phyloP scores from a whole-genome alignment of 2,113 vertebrate species.

The Paraplagusia blochii region DNA sequence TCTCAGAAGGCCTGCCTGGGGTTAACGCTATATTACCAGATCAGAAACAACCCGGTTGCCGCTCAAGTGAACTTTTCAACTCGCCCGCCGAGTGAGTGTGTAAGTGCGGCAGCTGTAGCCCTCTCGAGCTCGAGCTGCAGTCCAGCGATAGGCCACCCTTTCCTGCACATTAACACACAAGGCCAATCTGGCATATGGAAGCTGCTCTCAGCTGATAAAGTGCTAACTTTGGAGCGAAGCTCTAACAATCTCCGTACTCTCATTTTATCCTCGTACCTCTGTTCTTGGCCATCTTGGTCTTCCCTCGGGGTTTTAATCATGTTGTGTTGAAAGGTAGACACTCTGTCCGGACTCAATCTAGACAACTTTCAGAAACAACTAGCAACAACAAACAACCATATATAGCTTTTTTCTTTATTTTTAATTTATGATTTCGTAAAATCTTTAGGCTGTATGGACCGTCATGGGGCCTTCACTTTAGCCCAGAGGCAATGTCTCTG shows the following conservation, averaged over 20 bases:
- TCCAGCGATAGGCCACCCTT: slow-evolving; percentile 45
- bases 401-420: no score
- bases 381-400: no score
- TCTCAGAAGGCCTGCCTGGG: slow-evolving; percentile 42
- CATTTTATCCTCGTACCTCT: no score
- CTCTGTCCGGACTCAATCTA: slow-evolving; percentile 24
- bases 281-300: slow-evolving; percentile 7
- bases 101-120: slow-evolving; percentile 19
- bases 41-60: slow-evolving; percentile 45
- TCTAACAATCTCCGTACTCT: slow-evolving; percentile 1
- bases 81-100: slow-evolving; percentile 37
- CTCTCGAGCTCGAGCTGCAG: slow-evolving; percentile 45
- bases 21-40: slow-evolving; percentile 48
- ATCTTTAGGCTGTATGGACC: no score
- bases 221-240: slow-evolving; percentile 37
- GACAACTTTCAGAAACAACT: slow-evolving; percentile 3
- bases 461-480: no score
- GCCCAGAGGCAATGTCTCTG: no score
- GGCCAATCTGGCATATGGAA: slow-evolving; percentile 31
- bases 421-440: no score
- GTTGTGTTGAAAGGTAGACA: slow-evolving; percentile 29
- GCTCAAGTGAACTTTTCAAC: slow-evolving; percentile 74
- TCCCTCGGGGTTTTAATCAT: neutral
- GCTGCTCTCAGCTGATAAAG: slow-evolving; percentile 66
- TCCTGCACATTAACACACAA: slow-evolving; percentile 47